Conservation (phyloP, 1,140 invertebrate genomes). For the Halotydeus destructor region DNA sequence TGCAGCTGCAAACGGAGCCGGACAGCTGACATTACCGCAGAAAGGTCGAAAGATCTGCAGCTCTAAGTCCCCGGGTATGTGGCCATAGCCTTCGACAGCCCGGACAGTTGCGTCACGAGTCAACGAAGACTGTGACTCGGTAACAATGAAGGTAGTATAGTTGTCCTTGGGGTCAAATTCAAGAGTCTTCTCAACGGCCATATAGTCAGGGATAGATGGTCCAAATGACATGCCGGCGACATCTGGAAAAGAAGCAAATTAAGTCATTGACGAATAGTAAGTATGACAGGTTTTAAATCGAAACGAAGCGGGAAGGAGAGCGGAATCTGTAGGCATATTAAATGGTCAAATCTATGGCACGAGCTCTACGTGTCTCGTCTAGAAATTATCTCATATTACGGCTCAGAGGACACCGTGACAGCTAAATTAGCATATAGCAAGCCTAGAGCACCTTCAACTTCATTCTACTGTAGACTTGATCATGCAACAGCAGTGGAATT, state of each 20-base stretch:
- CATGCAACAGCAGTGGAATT: no score
- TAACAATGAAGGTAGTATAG: constrained; percentile 10
- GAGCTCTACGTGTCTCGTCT: no score
- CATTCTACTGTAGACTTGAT: no score
- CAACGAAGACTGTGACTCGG: constrained; percentile 4
- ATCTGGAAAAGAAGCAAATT: constrained; percentile 8
- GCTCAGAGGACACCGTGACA: no score
- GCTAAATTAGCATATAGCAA: no score
- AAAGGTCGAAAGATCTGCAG: constrained; percentile 8
- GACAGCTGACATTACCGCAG: constrained; percentile 1
- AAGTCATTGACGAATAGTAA: constrained; percentile 4
- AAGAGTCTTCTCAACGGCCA: neutral
- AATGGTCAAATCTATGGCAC: no score
- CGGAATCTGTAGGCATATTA: no score
- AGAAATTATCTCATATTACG: no score
- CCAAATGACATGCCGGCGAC: constrained; percentile 11
- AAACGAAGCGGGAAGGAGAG: no score
- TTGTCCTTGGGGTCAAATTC: constrained; percentile 1
- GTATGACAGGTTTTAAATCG: no score
- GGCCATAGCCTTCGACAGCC: constrained; percentile 14
- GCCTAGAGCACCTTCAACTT: no score
- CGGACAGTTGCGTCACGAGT: constrained; percentile 6
- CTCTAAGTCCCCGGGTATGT: constrained; percentile 7
- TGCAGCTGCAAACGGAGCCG: constrained; percentile 1
- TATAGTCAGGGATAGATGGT: constrained; percentile 8